Evolutionary conservation across 2,113 vertebrate species (phyloP), one percentile per base, ranked within the genome.

Genomic region (Festucalex cinctus): DNA sequence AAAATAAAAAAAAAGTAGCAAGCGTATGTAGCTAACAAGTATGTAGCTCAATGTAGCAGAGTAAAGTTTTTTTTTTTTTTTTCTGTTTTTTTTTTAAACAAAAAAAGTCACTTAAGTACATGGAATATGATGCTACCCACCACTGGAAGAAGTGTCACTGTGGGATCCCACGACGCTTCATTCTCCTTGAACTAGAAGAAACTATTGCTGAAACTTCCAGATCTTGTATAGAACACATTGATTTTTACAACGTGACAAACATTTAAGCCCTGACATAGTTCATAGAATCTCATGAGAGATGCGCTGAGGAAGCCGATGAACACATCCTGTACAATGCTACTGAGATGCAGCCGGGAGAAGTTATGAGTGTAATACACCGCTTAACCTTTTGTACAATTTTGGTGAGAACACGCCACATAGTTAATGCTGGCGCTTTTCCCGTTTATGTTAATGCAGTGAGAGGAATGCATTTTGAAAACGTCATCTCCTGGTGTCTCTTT

Each of bases 401-500:
- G 16, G 28, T 17, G 3, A 36, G 32, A 36, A 20, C 17, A 59
- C 28, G 8, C 6, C 12, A 20, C 35, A 61, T 6, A 37, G 58
- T 36, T 37, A 48, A 14, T 5, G 43, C 26, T 48, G 43, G 22
- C 6, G 13, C 6, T 63, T 44, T 63, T n/a, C 3, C 16, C 62
- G 28, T 64, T 19, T 7, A 19, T 35, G 9, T 49, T 32, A n/a
- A 48, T 65, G 44, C 19, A 10, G 22, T 10, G 6, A 14, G 41
- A 16, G 14, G 26, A 56, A 53, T 26, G 46, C 6, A 44, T 20
- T 20, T 32, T 44, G 1, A 32, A 51, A 13, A 4, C 1, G 12
- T 66, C 19, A 66, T 6, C 36, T 58, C 49, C 56, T 3, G 70
- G 39, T 49, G 32, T 44, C 37, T 22, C 22, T 73, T 28, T 71